A percentile compares a stretch with the other conserved stretches of the same genome.
Conservation (phyloP, 2,113 vertebrate species). For the Cricetomys ansorgei region DNA sequence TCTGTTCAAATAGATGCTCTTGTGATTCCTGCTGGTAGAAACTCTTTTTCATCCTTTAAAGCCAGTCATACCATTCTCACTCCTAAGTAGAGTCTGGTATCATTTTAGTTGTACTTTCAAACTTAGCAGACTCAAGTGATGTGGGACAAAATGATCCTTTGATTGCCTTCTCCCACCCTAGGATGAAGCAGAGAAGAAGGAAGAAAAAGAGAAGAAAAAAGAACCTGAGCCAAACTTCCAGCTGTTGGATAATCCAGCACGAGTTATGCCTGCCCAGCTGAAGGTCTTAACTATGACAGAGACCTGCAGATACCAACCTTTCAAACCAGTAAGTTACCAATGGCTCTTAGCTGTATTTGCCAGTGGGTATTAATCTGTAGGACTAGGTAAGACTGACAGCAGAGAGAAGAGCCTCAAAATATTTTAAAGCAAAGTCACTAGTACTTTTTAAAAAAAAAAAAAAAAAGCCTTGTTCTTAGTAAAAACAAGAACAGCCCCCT, state of each 20-base stretch:
- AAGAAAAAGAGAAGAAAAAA: conserved; percentile 98
- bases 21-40: background rate
- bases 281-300: conserved; percentile 98
- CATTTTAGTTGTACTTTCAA: background rate
- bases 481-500: background rate
- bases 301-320: conserved; percentile 97
- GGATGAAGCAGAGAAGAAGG: conserved; percentile 93
- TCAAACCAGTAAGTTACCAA: conserved; percentile 93
- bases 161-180: conserved; percentile 52
- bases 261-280: conserved; percentile 98
- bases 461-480: background rate
- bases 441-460: background rate
- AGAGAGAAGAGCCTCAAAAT: background rate
- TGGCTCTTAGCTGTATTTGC: background rate
- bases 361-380: background rate
- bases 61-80: background rate
- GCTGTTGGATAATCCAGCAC: conserved; percentile 96
- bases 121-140: background rate
- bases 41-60: background rate
- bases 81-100: background rate
- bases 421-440: background rate
- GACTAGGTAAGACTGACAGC: background rate
- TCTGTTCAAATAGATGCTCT: background rate
- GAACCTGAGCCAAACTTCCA: conserved; percentile 98
- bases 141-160: background rate